Evolutionary conservation across 2,797 vertebrate species (phyloP).

Genomic region (Gymnodraco acuticeps): DNA sequence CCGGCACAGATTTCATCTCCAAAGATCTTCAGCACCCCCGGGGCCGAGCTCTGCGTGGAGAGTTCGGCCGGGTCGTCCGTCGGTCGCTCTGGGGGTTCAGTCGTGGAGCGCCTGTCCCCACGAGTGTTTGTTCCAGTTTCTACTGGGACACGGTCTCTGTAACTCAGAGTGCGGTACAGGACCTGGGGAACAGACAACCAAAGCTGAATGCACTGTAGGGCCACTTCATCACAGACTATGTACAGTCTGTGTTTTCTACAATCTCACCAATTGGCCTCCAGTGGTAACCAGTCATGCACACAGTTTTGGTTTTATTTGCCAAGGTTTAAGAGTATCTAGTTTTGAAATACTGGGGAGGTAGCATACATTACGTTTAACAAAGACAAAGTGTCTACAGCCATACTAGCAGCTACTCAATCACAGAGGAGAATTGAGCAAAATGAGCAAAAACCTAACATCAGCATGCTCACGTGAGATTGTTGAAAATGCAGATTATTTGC

Average conservation of each 20-base stretch:
- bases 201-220: background rate
- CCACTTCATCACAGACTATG: background rate
- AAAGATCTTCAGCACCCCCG: slow-evolving; percentile 95
- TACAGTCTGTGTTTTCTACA: background rate
- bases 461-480: background rate
- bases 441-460: background rate
- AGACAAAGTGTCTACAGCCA: background rate
- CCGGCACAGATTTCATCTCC: slow-evolving; percentile 93
- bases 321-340: background rate
- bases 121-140: slow-evolving; percentile 88
- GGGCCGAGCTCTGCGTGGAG: slow-evolving; percentile 94
- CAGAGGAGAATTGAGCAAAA: background rate
- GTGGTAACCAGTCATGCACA: background rate
- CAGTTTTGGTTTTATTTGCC: background rate
- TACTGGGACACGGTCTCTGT: slow-evolving; percentile 88
- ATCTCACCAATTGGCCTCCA: background rate
- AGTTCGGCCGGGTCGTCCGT: slow-evolving; percentile 93
- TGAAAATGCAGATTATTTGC: background rate
- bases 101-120: slow-evolving; percentile 85
- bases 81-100: slow-evolving; percentile 78
- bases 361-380: background rate
- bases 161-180: slow-evolving; percentile 93
- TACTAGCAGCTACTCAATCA: background rate
- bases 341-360: background rate
- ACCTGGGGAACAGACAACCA: slow-evolving; percentile 72